phyloP scores from a whole-genome alignment of 2,888 invertebrate species.

The Nudaria mundana region DNA sequence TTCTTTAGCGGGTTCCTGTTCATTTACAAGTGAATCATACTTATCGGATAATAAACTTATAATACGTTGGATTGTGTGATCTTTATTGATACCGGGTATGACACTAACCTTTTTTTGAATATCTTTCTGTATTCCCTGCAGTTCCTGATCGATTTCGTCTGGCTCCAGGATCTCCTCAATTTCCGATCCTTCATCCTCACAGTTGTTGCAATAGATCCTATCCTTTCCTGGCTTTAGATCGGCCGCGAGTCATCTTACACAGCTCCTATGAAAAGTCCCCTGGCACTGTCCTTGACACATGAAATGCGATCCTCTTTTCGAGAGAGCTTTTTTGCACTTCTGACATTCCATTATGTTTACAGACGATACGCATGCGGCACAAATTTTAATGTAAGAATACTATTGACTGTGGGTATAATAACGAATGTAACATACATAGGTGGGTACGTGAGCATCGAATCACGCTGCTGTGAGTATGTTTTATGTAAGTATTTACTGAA shows the following conservation, averaged over 20 bases:
- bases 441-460: no score
- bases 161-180: not conserved
- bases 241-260: not conserved
- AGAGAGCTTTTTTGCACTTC: not conserved
- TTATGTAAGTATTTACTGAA: no score
- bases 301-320: slow-evolving; percentile 1
- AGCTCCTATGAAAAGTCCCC: not conserved
- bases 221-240: not conserved
- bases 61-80: not conserved
- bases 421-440: no score
- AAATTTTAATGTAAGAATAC: no score
- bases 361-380: no score
- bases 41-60: not conserved
- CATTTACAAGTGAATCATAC: not conserved
- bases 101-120: not conserved
- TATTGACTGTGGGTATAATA: no score
- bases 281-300: not conserved
- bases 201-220: not conserved
- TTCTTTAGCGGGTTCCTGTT: not conserved
- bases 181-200: not conserved
- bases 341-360: slow-evolving; percentile 3
- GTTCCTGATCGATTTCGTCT: not conserved
- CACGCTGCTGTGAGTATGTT: no score
- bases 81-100: not conserved
- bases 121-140: not conserved